Conservation (phyloP, 2,113 vertebrate species). For the Sinocyclocheilus rhinocerous region DNA sequence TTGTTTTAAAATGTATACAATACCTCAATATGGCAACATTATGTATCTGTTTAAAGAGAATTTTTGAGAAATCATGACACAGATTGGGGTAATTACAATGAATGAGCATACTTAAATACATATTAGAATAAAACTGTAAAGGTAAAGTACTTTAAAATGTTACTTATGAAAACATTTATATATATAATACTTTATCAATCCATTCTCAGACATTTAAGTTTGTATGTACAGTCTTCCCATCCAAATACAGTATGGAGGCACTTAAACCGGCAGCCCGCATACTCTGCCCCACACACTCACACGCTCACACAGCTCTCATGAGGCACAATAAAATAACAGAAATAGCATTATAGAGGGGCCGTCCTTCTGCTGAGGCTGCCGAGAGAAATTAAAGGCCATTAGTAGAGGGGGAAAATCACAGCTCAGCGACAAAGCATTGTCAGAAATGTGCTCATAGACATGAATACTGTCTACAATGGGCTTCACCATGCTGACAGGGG, state of each 20-base stretch:
- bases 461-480: slow-evolving; percentile 84
- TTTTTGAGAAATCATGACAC: slow-evolving; percentile 12
- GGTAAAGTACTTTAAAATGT: background rate
- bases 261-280: slow-evolving; percentile 67
- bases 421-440: slow-evolving; percentile 82
- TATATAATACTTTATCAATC: slow-evolving; percentile 18
- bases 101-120: slow-evolving; percentile 14
- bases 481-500: slow-evolving; percentile 85
- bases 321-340: slow-evolving; percentile 72
- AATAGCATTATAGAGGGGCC: slow-evolving; percentile 70
- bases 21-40: slow-evolving; percentile 43
- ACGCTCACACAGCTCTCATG: slow-evolving; percentile 60
- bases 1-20: slow-evolving; percentile 6
- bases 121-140: slow-evolving; percentile 15
- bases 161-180: slow-evolving; percentile 1
- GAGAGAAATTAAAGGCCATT: slow-evolving; percentile 78
- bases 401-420: slow-evolving; percentile 78
- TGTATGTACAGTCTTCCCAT: slow-evolving; percentile 64
- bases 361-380: slow-evolving; percentile 74
- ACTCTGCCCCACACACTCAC: slow-evolving; percentile 64
- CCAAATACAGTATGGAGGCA: slow-evolving; percentile 65
- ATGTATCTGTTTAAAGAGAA: slow-evolving; percentile 36
- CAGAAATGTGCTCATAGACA: slow-evolving; percentile 81
- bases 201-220: slow-evolving; percentile 57
- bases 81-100: slow-evolving; percentile 21